Percentiles rank a stretch among this genome's conserved stretches.
Conservation (phyloP, 2,113 vertebrate species). For the Clupea harengus region DNA sequence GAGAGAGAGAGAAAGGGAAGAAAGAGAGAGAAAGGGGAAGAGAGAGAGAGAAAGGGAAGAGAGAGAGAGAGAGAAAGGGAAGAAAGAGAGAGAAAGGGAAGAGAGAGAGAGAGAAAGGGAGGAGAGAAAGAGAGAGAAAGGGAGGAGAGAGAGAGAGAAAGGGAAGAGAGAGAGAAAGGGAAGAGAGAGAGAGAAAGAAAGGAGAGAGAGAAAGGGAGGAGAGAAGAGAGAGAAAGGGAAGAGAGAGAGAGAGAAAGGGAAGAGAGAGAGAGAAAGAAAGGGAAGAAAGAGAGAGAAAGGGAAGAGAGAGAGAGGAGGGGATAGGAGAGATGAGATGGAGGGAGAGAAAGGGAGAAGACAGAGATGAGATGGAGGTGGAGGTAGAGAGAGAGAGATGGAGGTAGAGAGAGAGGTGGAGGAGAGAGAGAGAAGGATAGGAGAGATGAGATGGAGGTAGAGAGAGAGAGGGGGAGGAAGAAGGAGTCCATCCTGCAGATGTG, state of each 20-base stretch:
- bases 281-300: background rate
- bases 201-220: background rate
- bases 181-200: background rate
- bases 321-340: background rate
- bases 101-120: no score
- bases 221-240: background rate
- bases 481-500: slow-evolving; percentile 33
- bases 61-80: no score
- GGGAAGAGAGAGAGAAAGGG: background rate
- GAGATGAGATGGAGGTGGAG: background rate
- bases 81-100: no score
- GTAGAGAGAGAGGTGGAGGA: background rate
- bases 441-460: background rate
- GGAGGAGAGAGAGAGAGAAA: background rate
- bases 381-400: background rate
- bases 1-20: no score
- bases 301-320: background rate
- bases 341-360: background rate
- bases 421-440: background rate
- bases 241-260: background rate
- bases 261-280: background rate
- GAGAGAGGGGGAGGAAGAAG: background rate
- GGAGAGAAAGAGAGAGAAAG: no score
- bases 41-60: no score
- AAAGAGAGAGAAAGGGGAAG: no score